Evolutionary conservation across 23 tunicate species (phyloP).

Genomic region (Ascidia mentula): DNA sequence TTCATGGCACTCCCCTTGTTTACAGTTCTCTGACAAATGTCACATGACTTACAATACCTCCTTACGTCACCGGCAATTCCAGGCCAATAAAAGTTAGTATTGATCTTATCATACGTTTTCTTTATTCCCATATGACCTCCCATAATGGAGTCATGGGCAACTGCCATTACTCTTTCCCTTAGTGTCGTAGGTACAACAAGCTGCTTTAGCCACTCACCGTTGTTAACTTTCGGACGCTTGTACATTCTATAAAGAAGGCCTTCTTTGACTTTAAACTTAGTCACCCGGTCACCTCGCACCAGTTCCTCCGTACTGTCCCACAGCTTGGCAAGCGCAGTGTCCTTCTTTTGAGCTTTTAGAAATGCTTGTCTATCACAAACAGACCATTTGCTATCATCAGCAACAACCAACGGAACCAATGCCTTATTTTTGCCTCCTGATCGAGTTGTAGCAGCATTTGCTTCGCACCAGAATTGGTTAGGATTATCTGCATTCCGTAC

Average conservation of each 20-base stretch:
- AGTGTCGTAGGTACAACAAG: slow-evolving; percentile 3
- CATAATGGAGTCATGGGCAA: slow-evolving; percentile 34
- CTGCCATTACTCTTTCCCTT: slow-evolving; percentile 14
- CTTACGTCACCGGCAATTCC: slow-evolving; percentile 18
- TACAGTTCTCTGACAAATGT: slow-evolving; percentile 17
- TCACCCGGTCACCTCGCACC: neutral
- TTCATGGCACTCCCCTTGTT: slow-evolving; percentile 7
- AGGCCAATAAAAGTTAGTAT: slow-evolving; percentile 22
- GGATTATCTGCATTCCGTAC: slow-evolving; percentile 9
- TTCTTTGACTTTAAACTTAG: neutral
- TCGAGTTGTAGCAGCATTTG: slow-evolving; percentile 23
- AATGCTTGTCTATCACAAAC: neutral
- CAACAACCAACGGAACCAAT: neutral
- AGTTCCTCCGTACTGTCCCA: neutral
- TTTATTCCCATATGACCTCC: slow-evolving; percentile 47
- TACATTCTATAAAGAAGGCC: neutral
- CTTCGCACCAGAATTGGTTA: neutral
- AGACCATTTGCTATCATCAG: neutral
- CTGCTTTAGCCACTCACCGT: slow-evolving; percentile 3
- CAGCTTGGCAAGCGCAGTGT: neutral
- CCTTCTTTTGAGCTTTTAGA: slow-evolving; percentile 1
- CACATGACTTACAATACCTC: neutral
- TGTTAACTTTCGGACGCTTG: neutral
- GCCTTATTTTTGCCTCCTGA: no score
- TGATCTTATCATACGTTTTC: slow-evolving; percentile 24